Evolutionary conservation across 2,797 vertebrate species (phyloP).

Genomic region (Pempheris klunzingeri): DNA sequence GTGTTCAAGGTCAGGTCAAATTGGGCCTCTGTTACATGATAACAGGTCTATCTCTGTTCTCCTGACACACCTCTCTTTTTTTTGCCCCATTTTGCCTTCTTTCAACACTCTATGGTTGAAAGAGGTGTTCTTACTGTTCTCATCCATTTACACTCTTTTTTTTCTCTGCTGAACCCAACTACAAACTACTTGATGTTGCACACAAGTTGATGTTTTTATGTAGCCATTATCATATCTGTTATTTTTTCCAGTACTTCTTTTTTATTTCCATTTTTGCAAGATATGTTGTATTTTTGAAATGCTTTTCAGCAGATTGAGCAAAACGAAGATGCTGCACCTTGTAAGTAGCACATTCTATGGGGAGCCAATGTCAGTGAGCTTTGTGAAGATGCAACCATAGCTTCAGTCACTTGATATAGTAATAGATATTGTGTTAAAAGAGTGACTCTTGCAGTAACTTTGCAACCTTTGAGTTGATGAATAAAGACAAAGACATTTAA

Average conservation of each 20-base stretch:
- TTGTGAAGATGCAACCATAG: constrained; percentile 19
- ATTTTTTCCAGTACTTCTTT: not conserved
- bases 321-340: not conserved
- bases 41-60: constrained; percentile 79
- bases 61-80: constrained; percentile 64
- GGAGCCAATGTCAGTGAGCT: constrained; percentile 8
- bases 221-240: not conserved
- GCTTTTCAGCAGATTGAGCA: not conserved
- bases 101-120: constrained; percentile 44
- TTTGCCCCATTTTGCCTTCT: constrained; percentile 42
- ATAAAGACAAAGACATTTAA: constrained; percentile 81
- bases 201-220: not conserved
- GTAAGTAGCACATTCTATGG: constrained; percentile 11
- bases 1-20: constrained; percentile 82
- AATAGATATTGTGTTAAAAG: constrained; percentile 51
- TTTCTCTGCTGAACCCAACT: not conserved
- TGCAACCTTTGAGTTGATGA: constrained; percentile 79
- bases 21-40: constrained; percentile 75
- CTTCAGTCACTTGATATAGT: constrained; percentile 44
- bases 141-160: not conserved
- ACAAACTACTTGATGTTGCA: not conserved
- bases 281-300: not conserved
- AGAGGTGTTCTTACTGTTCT: constrained; percentile 30
- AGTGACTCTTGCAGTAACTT: constrained; percentile 51
- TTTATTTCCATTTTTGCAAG: not conserved